Conservation (phyloP, 2,797 vertebrate species). For the Poliocrania exsul region DNA sequence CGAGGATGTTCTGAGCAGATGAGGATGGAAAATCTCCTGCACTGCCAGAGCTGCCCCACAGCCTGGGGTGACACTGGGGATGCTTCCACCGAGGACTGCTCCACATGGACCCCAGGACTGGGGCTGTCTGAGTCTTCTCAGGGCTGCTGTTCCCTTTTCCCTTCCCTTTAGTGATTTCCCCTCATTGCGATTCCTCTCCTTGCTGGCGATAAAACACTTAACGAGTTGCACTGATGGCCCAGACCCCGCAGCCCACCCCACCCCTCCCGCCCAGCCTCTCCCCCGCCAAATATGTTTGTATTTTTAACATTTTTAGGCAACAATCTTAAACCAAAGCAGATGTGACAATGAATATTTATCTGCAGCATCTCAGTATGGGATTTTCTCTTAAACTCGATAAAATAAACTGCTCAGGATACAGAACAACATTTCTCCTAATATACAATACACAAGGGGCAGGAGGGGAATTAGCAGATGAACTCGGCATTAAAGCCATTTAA, state of each 20-base stretch:
- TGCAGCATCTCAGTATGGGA: constrained; percentile 72
- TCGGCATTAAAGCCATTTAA: constrained; percentile 56
- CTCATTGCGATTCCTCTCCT: constrained; percentile 24
- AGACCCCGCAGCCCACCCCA: not conserved
- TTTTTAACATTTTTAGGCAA: constrained; percentile 73
- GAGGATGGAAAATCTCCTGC: not conserved
- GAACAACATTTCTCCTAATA: constrained; percentile 67
- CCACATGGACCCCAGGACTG: accelerated
- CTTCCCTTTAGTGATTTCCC: not conserved
- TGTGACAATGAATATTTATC: constrained; percentile 77
- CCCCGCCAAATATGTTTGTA: constrained; percentile 67
- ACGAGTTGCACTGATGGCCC: not conserved
- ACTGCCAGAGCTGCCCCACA: not conserved
- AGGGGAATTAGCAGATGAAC: constrained; percentile 68
- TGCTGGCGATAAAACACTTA: constrained; percentile 1
- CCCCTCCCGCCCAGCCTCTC: not conserved
- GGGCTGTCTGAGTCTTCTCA: not conserved
- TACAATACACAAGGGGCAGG: constrained; percentile 61
- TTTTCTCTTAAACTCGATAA: constrained; percentile 72
- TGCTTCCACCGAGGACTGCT: not conserved
- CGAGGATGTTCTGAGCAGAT: not conserved
- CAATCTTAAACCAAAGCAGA: constrained; percentile 73
- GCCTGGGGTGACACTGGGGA: accelerated
- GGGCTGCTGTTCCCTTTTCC: not conserved
- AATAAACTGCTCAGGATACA: constrained; percentile 71